Percentiles rank a stretch among this genome's conserved stretches.
Evolutionary conservation across 2,888 invertebrate genomes (phyloP).

Genomic region (Drosophila prostipennis): DNA sequence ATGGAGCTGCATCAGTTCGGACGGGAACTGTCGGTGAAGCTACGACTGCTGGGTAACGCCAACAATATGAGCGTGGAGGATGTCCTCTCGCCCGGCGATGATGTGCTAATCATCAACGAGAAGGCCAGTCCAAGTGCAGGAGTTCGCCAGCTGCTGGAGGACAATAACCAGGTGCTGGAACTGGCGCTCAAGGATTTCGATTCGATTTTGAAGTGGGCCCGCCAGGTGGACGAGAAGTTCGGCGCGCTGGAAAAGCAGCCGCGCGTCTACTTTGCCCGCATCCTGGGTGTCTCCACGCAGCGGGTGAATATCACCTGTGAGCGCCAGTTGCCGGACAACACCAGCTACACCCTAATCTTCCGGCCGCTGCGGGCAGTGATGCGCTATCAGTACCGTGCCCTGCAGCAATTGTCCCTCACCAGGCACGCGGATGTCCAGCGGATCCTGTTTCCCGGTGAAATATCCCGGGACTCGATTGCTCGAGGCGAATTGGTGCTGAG

Average conservation of each 20-base stretch:
- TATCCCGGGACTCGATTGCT: constrained; percentile 7
- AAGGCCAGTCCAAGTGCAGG: constrained; percentile 22
- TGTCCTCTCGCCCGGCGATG: constrained; percentile 64
- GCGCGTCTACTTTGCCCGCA: constrained; percentile 64
- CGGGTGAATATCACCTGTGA: constrained; percentile 72
- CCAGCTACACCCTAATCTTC: constrained; percentile 63
- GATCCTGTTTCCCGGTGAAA: constrained; percentile 57
- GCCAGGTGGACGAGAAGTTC: constrained; percentile 42
- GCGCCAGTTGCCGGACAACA: constrained; percentile 55
- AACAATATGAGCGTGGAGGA: constrained; percentile 44
- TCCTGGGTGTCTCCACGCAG: constrained; percentile 61
- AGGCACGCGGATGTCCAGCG: constrained; percentile 49
- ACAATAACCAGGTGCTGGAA: constrained; percentile 50
- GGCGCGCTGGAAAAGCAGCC: constrained; percentile 49
- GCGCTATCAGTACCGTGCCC: constrained; percentile 80
- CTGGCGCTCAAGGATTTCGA: constrained; percentile 61
- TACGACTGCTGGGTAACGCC: constrained; percentile 36
- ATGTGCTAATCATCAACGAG: constrained; percentile 68
- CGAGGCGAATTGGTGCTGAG: constrained; percentile 27
- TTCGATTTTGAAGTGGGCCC: constrained; percentile 53
- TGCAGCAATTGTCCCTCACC: constrained; percentile 56
- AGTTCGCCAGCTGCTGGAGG: constrained; percentile 48
- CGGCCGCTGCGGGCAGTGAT: constrained; percentile 72
- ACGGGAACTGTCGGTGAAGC: constrained; percentile 59
- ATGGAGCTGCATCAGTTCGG: constrained; percentile 66